phyloP scores from a whole-genome alignment of 2,113 vertebrate genomes.

The Chloroceryle aenea region DNA sequence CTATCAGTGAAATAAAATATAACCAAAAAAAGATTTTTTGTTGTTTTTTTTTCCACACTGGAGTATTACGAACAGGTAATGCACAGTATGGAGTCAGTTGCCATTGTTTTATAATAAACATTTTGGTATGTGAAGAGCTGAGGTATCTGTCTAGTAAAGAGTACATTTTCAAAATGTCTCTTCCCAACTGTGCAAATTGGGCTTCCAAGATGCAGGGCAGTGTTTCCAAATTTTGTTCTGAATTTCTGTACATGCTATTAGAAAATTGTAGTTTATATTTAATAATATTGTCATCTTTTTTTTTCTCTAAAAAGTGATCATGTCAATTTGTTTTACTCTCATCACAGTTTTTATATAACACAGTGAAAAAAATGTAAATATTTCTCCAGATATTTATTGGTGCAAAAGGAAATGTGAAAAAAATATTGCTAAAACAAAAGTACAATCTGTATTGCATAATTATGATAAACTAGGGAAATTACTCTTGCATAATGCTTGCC shows the following conservation, averaged over 20 bases:
- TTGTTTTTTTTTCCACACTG: not conserved
- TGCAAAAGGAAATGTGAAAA: slow-evolving; percentile 40
- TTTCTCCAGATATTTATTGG: not conserved
- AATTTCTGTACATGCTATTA: not conserved
- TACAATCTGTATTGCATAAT: slow-evolving; percentile 4
- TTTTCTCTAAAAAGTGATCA: not conserved
- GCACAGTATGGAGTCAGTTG: not conserved
- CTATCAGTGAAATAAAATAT: not conserved
- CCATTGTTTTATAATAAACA: not conserved
- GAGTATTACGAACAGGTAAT: not conserved
- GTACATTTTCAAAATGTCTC: not conserved
- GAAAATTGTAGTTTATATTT: not conserved
- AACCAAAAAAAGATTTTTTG: not conserved
- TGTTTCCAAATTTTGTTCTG: not conserved
- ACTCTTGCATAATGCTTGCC: not conserved
- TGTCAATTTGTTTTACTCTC: not conserved
- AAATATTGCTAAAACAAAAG: slow-evolving; percentile 43
- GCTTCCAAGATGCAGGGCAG: not conserved
- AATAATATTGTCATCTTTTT: not conserved
- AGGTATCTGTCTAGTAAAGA: not conserved
- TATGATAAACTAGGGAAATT: slow-evolving; percentile 29
- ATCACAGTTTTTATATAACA: not conserved
- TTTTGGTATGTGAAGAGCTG: not conserved
- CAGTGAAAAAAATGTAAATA: slow-evolving; percentile 3
- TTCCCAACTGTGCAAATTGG: not conserved